These are phyloP conservation scores for Ryuthela nishihirai DNA, from an alignment of 2,888 invertebrate genomes.

Conservation along the genomic window DNA sequence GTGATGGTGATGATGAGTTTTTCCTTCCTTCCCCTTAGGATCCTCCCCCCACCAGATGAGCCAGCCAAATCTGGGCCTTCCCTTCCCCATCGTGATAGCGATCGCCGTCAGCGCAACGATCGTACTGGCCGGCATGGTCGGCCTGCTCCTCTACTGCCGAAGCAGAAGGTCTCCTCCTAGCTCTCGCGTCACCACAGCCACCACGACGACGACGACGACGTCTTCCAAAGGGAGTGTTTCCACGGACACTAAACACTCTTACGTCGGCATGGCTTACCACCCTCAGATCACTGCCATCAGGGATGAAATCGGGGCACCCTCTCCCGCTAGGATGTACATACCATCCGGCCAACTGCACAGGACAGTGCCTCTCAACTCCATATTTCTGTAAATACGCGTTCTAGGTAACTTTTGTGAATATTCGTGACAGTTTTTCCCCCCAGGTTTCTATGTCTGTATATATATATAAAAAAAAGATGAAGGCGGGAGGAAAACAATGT, in stretches of 20 bases:
- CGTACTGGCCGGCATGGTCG: conserved; percentile 19
- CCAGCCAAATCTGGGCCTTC: conserved; percentile 12
- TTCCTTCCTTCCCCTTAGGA: too few species aligned
- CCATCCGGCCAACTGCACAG: conserved; percentile 29
- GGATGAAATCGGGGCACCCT: conserved; percentile 26
- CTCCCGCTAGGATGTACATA: conserved; percentile 30
- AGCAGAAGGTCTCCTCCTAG: conserved; percentile 4
- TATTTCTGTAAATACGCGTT: conserved; percentile 23
- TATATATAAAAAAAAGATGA: too few species aligned
- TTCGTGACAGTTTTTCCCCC: too few species aligned
- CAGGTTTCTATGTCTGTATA: too few species aligned
- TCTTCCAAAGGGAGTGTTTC: conserved; percentile 16
- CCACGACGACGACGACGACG: conserved; percentile 19
- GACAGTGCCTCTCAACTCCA: conserved; percentile 32
- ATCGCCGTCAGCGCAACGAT: conserved; percentile 20
- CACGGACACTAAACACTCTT: conserved; percentile 20
- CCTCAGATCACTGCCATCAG: conserved; percentile 16
- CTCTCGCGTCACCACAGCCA: conserved; percentile 23
- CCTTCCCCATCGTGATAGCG: conserved; percentile 28
- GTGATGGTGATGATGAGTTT: too few species aligned
- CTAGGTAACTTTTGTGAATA: too few species aligned
- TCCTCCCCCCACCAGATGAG: conserved; percentile 11
- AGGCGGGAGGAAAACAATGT: too few species aligned
- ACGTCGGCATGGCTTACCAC: conserved; percentile 29
- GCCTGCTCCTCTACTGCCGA: conserved; percentile 22